Base-by-base conservation (phyloP, 2,888 invertebrate species). In the Cantharis flavilabris region DNA sequence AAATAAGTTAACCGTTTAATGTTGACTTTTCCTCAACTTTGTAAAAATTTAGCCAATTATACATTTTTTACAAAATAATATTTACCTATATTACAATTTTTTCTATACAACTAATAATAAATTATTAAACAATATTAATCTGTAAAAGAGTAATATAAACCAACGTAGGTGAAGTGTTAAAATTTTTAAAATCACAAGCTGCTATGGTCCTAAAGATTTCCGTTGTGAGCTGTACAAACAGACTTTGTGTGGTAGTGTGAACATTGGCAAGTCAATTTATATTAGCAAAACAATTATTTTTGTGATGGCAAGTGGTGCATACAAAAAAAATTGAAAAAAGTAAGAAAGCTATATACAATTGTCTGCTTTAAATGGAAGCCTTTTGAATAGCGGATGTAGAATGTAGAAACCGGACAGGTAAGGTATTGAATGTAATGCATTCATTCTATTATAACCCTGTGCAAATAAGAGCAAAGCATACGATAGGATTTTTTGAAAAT, bases 201-300 rank as follows among this genome's bases (percentile, higher is more conserved):
- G 33, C 71, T 75, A 28, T 72, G 69, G 70, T 75, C 71, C 69
- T 77, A 70, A 75, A 77, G 77, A 77, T 77, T 77, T 75, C 75
- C 77, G 75, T 65, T 77, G 72, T 71, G 72, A 72, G 77, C 75
- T 77, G 77, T 72, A 72, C 75, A 77, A 77, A 77, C 77, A 77
- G 70, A 70, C 72, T 75, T 77, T 77, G 75, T 77, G 67, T 75
- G 11, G 72, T 72, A 70, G 77, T 75, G 77, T 75, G 77, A 77
- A 77, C 70, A 77, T 75, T 77, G 77, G 70, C 72, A 70, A 75
- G 77, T 77, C 77, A 77, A 77, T 77, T 77, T 72, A 75, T 70
- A 75, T 77, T 75, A 74, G 73, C 77, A 75, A 75, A 77, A 72
- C 72, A 69, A 28, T 69, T 49, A 49, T 63, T 76, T 72, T 10